Base-by-base conservation (phyloP, 1,140 invertebrate genomes). In the Drosophila sp. region DNA sequence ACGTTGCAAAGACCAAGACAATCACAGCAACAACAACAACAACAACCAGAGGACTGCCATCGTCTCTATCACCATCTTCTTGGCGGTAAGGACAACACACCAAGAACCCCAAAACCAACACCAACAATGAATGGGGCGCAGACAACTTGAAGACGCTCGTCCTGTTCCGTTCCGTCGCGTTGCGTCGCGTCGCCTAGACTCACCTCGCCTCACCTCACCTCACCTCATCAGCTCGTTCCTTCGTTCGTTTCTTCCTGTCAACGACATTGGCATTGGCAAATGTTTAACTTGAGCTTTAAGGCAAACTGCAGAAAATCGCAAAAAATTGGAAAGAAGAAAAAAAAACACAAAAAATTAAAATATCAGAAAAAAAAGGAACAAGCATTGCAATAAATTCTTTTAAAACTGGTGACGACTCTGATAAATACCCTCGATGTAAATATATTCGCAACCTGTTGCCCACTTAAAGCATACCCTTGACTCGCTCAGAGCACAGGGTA, bases 1-100 rank as follows among this genome's bases (percentile, higher is more conserved):
- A 77, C 78, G 78, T 38, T 65, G 47, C 70, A 70, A 60, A 54
- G 41, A 33, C 60, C 56, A 61, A 67, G 44, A 69, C 66, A 62
- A 57, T 56, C 47, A 62, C 35, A 69, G 62, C 27, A 62, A 69
- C 60, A 63, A 10, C 25, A 69, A 33, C 10, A 47, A 10, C 27
- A 62, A 17, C 25, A 32, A 47, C 25, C 30, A 61, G 17, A 17
- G 17, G 4, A n/a, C 4, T 5, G 5, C n/a, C 41, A 47, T 8
- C 44, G 7, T 27, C 25, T 27, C 23, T 50, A 10, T 8, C 44
- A 50, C 25, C 27, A n/a, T 4, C 35, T 54, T 17, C 23, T 11
- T 11, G 25, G 50, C 11, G 50, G 47, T 17, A 55, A 55, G 27
- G 50, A 29, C 30, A 56, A 57, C 44, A 44, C 56, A 44, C 56